Base-by-base conservation (phyloP, 2,888 invertebrate genomes). In the Saturnia pavonia region DNA sequence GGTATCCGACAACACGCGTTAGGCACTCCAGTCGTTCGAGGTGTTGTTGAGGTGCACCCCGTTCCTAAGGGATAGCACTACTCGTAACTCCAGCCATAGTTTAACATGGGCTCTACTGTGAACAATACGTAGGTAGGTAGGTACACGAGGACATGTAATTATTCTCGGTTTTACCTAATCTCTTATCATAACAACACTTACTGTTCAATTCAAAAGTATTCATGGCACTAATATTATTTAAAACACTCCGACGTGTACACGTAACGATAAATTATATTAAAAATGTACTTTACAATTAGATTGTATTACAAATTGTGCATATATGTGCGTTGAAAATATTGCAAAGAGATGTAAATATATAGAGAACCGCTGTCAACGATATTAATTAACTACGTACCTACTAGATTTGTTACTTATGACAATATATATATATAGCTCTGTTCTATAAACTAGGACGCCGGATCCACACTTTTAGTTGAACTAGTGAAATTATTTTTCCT, bases 181-280 rank as follows among this genome's bases (percentile, higher is more conserved):
- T 54, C 1, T 54, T 22, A 22, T 22, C 1, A 22, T 12, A 2
- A 54, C 1, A 54, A 22, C n/a, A 54, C 54, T 22, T 22, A n/a
- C 54, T 54, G 22, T 8, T 54, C 11, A 54, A 22, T 1, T 54
- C 54, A 11, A 8, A 54, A 22, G 22, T 54, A 54, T n/a, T 54
- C 54, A 54, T 54, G 54, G 54, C 54, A 54, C 54, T 54, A 54
- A 54, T 54, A 54, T 22, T 54, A 48, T 19, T 48, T 48, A 48
- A 48, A 22, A 11, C 54, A 22, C 9, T 1, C 9, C 22, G 54
- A 22, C 54, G 54, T 54, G 22, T 54, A n/a, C 54, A 54, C 54
- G 54, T 54, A 22, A n/a, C 54, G 9, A 3, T n/a, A 22, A 22
- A 22, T 51, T 1, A 22, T 54, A 54, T 54, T 22, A 9, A 54